Base-by-base conservation (phyloP, 2,888 invertebrate genomes). In the Apamea crenata region DNA sequence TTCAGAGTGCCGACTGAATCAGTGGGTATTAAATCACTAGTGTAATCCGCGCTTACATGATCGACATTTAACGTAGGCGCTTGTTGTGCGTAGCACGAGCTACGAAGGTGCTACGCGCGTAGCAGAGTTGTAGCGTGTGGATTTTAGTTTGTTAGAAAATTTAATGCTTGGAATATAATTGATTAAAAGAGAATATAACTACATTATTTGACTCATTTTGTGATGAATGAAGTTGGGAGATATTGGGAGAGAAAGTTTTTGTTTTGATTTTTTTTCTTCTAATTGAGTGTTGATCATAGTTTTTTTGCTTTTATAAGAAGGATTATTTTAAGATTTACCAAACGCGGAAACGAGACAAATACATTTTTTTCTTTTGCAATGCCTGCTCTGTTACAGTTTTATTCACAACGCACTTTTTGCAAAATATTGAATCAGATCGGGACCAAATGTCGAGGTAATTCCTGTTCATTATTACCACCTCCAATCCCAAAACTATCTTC, bases 1-100 rank as follows among this genome's bases (percentile, higher is more conserved):
- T 93, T 94, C 92, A 93, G 93, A 92, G 91, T 91, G 91, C 91
- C 61, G 83, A 94, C 93, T 94, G 93, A 95, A 95, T 94, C 93
- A 93, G 91, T 89, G 81, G 91, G 93, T 94, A 94, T 96, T 95
- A 95, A 96, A 96, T 95, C 95, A 95, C 92, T 93, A 91, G 92
- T 92, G 91, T 94, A 92, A 94, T 93, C 92, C 92, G 88, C 87
- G 91, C 86, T 91, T 93, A 94, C 93, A 92, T 92, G 94, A 95
- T 95, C 93, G 94, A 93, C 94, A 93, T 92, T 94, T 94, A 92
- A 91, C 88, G 91, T 91, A 90, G 91, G 92, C 91, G 92, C 88
- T 90, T 84, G 86, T 90, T 83, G 83, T 85, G 88, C 82, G 89
- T 89, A 88, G 87, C 74, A 36, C 10, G 36, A 91, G 91, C 85